phyloP scores from a whole-genome alignment of 2,888 invertebrate species.

The Nemapogon koenigi region DNA sequence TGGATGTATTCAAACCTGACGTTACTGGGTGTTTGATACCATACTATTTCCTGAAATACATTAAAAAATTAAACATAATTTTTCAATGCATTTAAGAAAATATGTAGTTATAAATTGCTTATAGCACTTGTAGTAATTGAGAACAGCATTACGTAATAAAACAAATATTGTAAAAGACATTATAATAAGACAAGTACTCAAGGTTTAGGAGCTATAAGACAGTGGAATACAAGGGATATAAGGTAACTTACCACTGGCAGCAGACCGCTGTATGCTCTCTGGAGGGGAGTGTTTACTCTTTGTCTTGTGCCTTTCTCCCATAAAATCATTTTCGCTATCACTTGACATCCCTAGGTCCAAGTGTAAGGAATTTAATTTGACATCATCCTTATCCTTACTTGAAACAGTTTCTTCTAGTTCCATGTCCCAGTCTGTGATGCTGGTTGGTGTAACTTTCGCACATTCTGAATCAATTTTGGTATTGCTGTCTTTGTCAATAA shows the following conservation, averaged over 20 bases:
- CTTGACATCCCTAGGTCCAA: conserved; percentile 59
- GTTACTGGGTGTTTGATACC: conserved; percentile 2
- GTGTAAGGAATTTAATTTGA: conserved; percentile 52
- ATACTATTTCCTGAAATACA: conserved; percentile 9
- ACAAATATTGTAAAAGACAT: background rate
- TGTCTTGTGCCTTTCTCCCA: conserved; percentile 35
- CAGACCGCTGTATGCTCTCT: conserved; percentile 34
- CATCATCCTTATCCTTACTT: conserved; percentile 48
- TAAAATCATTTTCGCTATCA: conserved; percentile 53
- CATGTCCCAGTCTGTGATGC: conserved; percentile 67
- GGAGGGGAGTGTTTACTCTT: conserved; percentile 36
- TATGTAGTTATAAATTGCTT: background rate
- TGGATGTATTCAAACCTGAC: background rate
- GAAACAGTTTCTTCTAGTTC: conserved; percentile 61
- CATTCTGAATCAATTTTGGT: conserved; percentile 32
- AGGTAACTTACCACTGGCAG: conserved; percentile 39
- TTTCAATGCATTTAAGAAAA: conserved; percentile 6
- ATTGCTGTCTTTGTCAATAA: conserved; percentile 34
- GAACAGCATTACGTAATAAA: background rate
- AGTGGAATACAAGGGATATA: too few species aligned
- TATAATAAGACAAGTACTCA: background rate
- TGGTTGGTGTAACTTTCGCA: conserved; percentile 38
- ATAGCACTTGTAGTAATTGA: too few species aligned
- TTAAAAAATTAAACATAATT: conserved; percentile 1
- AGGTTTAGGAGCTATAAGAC: too few species aligned